These are phyloP conservation scores for Epizoanthus rinbou DNA, from an alignment of 92 coral and sea anemone genomes.

Conservation along the genomic window DNA sequence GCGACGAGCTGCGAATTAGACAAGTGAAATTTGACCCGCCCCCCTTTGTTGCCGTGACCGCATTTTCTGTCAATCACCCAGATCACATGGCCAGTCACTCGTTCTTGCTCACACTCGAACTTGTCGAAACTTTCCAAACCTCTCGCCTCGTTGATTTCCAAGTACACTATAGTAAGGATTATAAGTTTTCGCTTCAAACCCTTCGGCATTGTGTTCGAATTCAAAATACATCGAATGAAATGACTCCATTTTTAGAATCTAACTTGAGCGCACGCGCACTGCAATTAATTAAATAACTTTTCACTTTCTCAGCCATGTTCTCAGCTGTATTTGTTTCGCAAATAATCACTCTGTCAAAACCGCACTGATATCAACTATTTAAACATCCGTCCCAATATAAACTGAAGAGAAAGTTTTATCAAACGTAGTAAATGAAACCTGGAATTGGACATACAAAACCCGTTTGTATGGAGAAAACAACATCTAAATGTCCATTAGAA, in stretches of 20 bases:
- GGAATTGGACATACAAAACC: not conserved
- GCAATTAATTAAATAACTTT: conserved; percentile 77
- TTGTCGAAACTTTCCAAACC: not conserved
- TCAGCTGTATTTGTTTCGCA: conserved; percentile 87
- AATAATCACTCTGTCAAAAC: conserved; percentile 74
- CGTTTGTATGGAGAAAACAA: not conserved
- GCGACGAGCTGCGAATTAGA: conserved; percentile 39
- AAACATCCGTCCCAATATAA: conserved; percentile 82
- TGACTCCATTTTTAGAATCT: conserved; percentile 46
- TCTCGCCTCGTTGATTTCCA: not conserved
- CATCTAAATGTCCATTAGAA: not conserved
- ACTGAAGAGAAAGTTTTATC: conserved; percentile 59
- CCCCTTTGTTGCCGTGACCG: conserved; percentile 79
- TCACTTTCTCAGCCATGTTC: conserved; percentile 24
- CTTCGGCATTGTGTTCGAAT: conserved; percentile 32
- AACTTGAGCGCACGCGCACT: conserved; percentile 69
- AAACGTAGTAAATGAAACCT: conserved; percentile 46
- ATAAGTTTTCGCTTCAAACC: conserved; percentile 6
- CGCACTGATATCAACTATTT: conserved; percentile 80
- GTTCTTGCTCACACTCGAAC: not conserved
- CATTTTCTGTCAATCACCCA: conserved; percentile 47
- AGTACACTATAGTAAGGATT: not conserved
- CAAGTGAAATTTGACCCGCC: conserved; percentile 62
- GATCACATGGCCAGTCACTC: conserved; percentile 45
- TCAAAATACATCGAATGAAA: conserved; percentile 11